Conservation (phyloP, 2,113 vertebrate species). For the Oreochromis aureus region DNA sequence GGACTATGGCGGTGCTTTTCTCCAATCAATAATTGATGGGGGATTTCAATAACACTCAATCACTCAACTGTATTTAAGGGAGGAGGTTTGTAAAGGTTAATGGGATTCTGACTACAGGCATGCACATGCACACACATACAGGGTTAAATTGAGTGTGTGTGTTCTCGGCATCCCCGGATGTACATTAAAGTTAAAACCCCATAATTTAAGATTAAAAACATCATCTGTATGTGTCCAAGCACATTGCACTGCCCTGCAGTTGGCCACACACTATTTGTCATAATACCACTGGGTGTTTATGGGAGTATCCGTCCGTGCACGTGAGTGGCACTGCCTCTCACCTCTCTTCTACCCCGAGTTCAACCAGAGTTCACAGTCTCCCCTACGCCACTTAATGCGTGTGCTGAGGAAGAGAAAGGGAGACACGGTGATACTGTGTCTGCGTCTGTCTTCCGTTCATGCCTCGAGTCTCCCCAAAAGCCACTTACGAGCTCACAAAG, state of each 20-base stretch:
- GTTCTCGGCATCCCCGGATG: neutral
- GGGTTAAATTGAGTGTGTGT: neutral
- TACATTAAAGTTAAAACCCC: neutral
- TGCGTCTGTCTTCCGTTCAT: neutral
- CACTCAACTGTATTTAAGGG: conserved; percentile 36
- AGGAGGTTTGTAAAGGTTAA: conserved; percentile 28
- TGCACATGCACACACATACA: neutral
- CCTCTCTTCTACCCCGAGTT: conserved; percentile 69
- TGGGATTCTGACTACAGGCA: conserved; percentile 18
- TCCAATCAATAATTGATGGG: conserved; percentile 38
- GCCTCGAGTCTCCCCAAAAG: conserved; percentile 61
- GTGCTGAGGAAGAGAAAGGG: conserved; percentile 1
- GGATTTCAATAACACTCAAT: conserved; percentile 27
- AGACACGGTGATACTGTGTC: neutral
- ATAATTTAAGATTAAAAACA: neutral
- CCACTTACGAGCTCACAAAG: conserved; percentile 53
- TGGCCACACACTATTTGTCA: neutral
- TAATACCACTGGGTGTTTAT: neutral
- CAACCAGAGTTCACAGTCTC: conserved; percentile 69
- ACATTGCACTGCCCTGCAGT: neutral
- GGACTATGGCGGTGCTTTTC: neutral
- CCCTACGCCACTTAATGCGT: conserved; percentile 49
- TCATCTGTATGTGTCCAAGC: neutral
- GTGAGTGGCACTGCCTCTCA: conserved; percentile 50
- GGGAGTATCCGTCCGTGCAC: neutral